Evolutionary conservation across 2,888 invertebrate genomes (phyloP), one percentile per base, ranked within the genome.

Genomic region (Scaptomyza reducta): DNA sequence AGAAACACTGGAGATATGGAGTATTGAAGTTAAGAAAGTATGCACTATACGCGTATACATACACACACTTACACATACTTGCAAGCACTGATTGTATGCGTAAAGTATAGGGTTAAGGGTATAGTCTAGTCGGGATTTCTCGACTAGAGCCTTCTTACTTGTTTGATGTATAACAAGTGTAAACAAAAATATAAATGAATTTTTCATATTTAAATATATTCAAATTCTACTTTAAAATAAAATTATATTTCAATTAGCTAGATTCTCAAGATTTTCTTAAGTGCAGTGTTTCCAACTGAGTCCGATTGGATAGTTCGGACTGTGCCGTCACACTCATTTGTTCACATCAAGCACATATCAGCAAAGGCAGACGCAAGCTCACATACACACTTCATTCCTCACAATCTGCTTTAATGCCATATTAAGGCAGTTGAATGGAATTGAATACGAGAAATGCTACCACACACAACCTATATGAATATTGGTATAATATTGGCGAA

Each of bases 331-430:
- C 41, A 47, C 42, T 22, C 45, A 68, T 59, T 80, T 74, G 54
- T 65, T 72, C 74, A 66, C 71, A 33, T 46, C 31, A 27, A 41
- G 22, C 31, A 31, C 44, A 42, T 46, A 45, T 31, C 29, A 7
- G 35, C 35, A 6, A 53, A 7, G 27, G 6, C 22, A 27, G 5
- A 27, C 55, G n/a, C 22, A n/a, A n/a, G n/a, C n/a, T n/a, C 53
- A 55, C 53, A 59, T 47, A 13, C 38, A 51, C 35, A 57, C 35
- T 58, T 64, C 47, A 62, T 62, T 53, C 41, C 22, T 60, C 35
- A 51, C 76, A 74, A 87, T 76, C 85, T 81, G 74, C 74, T 66
- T 77, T 81, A 84, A 84, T 84, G 68, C 66, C 70, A 72, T 67
- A 77, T 78, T 74, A 87, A 70, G 82, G 79, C 62, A 59, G 51